Evolutionary conservation across 2,113 vertebrate genomes (phyloP).

Genomic region (Notarius quadriscutis): DNA sequence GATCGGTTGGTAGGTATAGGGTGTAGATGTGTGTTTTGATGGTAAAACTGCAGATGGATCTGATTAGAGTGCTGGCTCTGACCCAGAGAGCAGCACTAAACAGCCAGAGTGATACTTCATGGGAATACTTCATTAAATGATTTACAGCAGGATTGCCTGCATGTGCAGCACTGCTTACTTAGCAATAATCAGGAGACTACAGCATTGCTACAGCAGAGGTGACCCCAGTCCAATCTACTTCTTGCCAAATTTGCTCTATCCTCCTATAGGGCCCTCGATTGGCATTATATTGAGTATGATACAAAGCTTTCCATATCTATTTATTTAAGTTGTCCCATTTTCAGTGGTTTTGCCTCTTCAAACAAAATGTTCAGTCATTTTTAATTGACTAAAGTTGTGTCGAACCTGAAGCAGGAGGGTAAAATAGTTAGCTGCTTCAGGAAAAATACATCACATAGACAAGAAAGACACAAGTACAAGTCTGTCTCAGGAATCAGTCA

Average conservation of each 20-base stretch:
- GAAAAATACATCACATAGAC: neutral
- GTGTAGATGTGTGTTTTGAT: slow-evolving; percentile 17
- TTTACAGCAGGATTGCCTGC: slow-evolving; percentile 42
- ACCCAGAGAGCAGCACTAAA: slow-evolving; percentile 13
- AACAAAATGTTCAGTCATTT: neutral
- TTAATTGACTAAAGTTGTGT: neutral
- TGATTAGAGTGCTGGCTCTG: slow-evolving; percentile 30
- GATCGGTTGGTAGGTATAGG: neutral
- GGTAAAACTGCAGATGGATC: slow-evolving; percentile 12
- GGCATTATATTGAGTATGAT: neutral
- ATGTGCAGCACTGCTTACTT: slow-evolving; percentile 36
- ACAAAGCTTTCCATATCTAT: neutral
- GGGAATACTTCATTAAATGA: slow-evolving; percentile 47
- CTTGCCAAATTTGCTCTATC: neutral
- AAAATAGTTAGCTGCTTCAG: neutral
- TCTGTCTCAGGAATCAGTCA: slow-evolving; percentile 15
- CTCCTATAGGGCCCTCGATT: neutral
- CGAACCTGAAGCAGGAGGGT: neutral
- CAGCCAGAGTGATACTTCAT: slow-evolving; percentile 15
- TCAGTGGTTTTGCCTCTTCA: neutral
- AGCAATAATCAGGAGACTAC: slow-evolving; percentile 18
- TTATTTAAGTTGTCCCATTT: neutral
- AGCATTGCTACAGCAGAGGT: slow-evolving; percentile 19
- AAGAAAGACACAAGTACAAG: slow-evolving; percentile 19
- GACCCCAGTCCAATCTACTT: neutral